Base-by-base conservation (phyloP, 2,888 invertebrate species). In the Alloplasta piceator region DNA sequence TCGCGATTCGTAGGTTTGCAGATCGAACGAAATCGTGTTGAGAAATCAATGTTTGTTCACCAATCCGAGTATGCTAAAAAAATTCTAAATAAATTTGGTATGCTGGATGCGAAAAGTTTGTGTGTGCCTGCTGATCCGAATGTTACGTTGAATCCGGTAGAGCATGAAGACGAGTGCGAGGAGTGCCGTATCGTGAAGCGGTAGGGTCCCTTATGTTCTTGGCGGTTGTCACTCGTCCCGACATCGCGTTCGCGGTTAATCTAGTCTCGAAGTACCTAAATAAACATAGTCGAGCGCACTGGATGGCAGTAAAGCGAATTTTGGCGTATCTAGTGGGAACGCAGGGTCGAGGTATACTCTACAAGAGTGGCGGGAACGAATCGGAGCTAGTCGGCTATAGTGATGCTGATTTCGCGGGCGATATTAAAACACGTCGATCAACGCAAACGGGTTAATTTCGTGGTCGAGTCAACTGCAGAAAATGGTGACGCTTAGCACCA, bases 341-440 rank as follows among this genome's bases (percentile, higher is more conserved):
- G 6, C 16, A 38, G 46, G 52, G 56, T 55, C 50, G 4, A 4
- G 82, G 82, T 4, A 70, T 80, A 43, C n/a, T 64, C 4, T 81
- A 76, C 16, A 56, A 52, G 38, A 75, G 66, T 41, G 26, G 36
- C 6, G 76, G 61, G 2, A 41, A 9, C 5, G 78, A 80, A 9
- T 16, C 70, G 3, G 38, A 73, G 43, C 66, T 83, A 7, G 16
- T 82, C 6, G 83, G 84, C 0, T 87, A 60, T 43, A 78, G 71
- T 39, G 85, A 86, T 50, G 83, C 86, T 5, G 84, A 86, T 58
- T 86, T 71, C 26, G 86, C 82, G 6, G 82, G 83, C 4, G 80
- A 72, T 36, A 5, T 63, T 0, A 72, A 52, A 36, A 80, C 77
- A 7, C 71, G 72, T 12, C 16, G 80, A 66, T 86, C 85, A 26